Percentiles rank a stretch among this genome's conserved stretches.
Conservation (phyloP, 2,113 vertebrate species). For the Bostrychus sinensis region DNA sequence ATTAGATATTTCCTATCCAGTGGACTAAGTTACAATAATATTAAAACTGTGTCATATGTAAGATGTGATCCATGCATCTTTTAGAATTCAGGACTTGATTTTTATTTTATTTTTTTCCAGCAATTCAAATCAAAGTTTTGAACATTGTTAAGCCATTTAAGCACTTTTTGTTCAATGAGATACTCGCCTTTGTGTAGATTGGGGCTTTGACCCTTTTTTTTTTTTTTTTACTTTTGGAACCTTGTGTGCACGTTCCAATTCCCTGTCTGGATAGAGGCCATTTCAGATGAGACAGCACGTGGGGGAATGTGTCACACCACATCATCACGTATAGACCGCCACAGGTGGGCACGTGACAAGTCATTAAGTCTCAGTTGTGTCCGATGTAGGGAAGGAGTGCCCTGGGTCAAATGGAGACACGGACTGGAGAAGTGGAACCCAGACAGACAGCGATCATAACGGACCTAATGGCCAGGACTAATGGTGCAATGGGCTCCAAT, state of each 20-base stretch:
- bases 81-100: no score
- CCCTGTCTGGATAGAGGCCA: slow-evolving; percentile 52
- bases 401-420: slow-evolving; percentile 75
- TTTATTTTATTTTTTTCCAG: no score
- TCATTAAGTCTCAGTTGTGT: slow-evolving; percentile 67
- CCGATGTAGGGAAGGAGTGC: slow-evolving; percentile 47
- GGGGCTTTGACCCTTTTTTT: not conserved
- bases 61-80: no score
- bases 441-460: slow-evolving; percentile 77
- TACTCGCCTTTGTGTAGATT: no score
- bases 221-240: no score
- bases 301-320: slow-evolving; percentile 44
- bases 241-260: slow-evolving; percentile 51
- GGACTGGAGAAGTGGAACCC: slow-evolving; percentile 54
- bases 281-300: slow-evolving; percentile 57
- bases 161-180: no score
- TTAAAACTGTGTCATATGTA: no score
- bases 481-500: slow-evolving; percentile 78
- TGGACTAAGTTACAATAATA: no score
- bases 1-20: no score
- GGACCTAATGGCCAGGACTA: slow-evolving; percentile 75
- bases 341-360: slow-evolving; percentile 66
- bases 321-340: slow-evolving; percentile 38
- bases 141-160: no score
- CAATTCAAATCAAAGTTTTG: no score